phyloP scores from a whole-genome alignment of 2,888 invertebrate species.

The Lordiphosa andalusiaca region DNA sequence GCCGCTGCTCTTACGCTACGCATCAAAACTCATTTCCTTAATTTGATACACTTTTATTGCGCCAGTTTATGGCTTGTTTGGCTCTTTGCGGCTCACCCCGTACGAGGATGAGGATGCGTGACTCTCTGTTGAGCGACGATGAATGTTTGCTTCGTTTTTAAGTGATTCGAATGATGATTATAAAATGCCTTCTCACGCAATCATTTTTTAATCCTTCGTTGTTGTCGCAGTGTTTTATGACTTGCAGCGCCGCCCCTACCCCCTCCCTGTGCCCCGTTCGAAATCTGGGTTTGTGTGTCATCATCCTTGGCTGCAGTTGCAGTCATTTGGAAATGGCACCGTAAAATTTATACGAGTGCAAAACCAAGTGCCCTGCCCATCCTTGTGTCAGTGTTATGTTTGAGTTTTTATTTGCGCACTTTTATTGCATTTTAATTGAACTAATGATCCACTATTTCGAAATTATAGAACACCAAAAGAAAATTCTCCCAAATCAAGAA shows the following conservation, averaged over 20 bases:
- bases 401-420: constrained; percentile 18
- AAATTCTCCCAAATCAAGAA: constrained; percentile 18
- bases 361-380: constrained; percentile 27
- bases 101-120: constrained; percentile 2
- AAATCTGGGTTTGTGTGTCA: constrained; percentile 59
- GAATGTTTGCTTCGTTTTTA: constrained; percentile 54
- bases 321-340: constrained; percentile 59
- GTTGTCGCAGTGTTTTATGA: constrained; percentile 53
- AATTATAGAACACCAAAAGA: constrained; percentile 49
- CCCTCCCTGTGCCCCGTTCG: not conserved
- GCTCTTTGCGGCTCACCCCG: constrained; percentile 51
- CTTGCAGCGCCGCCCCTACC: constrained; percentile 6
- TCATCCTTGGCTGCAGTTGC: constrained; percentile 37
- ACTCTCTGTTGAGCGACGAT: constrained; percentile 21
- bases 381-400: constrained; percentile 2
- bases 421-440: constrained; percentile 75
- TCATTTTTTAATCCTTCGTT: constrained; percentile 71
- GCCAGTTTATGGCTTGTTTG: constrained; percentile 72
- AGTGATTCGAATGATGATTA: constrained; percentile 70
- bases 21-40: constrained; percentile 62
- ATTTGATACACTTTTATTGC: constrained; percentile 74
- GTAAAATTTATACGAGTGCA: constrained; percentile 70
- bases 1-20: constrained; percentile 13
- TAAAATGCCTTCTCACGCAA: constrained; percentile 76
- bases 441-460: constrained; percentile 68